These are phyloP conservation scores for Tringa solitaria DNA, from an alignment of 2,113 vertebrate species.

Conservation along the genomic window DNA sequence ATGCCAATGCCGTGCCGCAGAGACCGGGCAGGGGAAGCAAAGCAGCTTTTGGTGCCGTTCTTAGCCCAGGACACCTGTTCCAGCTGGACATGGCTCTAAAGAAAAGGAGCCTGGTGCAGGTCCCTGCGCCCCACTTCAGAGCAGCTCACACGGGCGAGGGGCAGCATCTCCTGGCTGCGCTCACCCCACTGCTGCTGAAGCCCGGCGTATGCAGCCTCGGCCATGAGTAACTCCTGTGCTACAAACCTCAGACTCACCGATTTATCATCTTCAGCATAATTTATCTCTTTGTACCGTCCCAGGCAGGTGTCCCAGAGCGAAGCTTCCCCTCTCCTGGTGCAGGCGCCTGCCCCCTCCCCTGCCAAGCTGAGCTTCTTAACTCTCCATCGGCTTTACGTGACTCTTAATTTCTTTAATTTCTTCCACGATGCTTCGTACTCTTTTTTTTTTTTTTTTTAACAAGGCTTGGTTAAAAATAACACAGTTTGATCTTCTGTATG, in stretches of 20 bases:
- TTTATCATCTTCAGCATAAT: neutral
- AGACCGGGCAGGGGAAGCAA: neutral
- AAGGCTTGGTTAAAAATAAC: neutral
- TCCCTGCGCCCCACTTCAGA: neutral
- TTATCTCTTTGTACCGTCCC: neutral
- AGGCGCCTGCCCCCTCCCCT: neutral
- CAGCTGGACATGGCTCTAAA: neutral
- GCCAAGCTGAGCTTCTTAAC: neutral
- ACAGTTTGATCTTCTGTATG: neutral
- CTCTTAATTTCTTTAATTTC: neutral
- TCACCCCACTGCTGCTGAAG: neutral
- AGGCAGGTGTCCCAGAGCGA: neutral
- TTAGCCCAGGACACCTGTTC: neutral
- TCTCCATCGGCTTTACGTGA: neutral
- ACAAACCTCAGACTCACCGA: neutral
- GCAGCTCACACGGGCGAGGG: accelerated
- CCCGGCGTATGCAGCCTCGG: neutral
- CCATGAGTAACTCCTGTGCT: neutral
- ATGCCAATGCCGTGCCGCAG: neutral
- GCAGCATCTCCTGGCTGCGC: neutral
- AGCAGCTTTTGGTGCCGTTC: neutral
- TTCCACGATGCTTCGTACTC: neutral
- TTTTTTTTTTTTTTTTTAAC: neutral
- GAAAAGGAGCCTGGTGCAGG: accelerated
- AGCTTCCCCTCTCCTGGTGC: neutral